phyloP scores from a whole-genome alignment of 2,797 vertebrate genomes.

The Sebastolobus alascanus region DNA sequence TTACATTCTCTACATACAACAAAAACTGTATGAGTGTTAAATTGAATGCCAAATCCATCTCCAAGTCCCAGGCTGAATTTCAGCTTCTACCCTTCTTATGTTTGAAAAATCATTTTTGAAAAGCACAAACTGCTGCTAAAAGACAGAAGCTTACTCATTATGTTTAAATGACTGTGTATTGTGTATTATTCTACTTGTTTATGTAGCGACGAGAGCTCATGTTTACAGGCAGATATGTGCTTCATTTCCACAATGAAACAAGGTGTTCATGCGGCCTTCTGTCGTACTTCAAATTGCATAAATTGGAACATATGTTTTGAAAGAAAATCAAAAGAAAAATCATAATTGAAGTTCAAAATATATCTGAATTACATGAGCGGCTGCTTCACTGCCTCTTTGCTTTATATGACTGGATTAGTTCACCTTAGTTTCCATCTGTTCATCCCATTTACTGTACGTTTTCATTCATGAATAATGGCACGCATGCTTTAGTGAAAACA shows the following conservation, averaged over 20 bases:
- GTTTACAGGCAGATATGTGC: not conserved
- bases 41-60: not conserved
- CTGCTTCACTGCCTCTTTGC: not conserved
- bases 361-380: constrained; percentile 16
- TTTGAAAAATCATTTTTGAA: constrained; percentile 1
- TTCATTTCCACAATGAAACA: constrained; percentile 13
- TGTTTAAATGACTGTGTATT: not conserved
- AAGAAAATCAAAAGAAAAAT: not conserved
- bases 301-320: constrained; percentile 10
- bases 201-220: not conserved
- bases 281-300: not conserved
- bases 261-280: not conserved
- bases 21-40: not conserved
- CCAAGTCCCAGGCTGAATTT: not conserved
- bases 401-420: constrained; percentile 32
- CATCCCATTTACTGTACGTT: constrained; percentile 18
- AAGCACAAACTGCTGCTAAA: not conserved
- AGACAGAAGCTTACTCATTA: not conserved
- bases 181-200: not conserved
- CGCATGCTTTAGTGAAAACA: constrained; percentile 34
- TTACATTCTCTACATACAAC: not conserved
- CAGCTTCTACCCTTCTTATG: not conserved
- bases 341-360: not conserved
- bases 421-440: constrained; percentile 39
- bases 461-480: constrained; percentile 25